Evolutionary conservation across 2,113 vertebrate species (phyloP).

Genomic region (Pseudopipra pipra): DNA sequence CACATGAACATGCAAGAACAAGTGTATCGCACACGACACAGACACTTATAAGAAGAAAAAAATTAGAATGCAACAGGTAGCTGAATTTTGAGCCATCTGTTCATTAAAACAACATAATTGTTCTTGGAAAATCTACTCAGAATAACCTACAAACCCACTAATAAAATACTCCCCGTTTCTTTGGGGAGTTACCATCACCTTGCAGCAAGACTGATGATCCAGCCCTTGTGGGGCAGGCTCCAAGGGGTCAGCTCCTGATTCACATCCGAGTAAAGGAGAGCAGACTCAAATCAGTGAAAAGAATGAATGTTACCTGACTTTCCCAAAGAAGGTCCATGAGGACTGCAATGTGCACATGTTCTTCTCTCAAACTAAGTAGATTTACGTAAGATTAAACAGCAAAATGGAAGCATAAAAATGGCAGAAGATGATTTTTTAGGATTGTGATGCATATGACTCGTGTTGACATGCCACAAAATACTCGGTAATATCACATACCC

Average conservation of each 20-base stretch:
- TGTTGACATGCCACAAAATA: constrained; percentile 13
- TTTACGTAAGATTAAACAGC: neutral
- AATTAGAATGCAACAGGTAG: neutral
- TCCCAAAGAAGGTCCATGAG: neutral
- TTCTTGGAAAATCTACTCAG: neutral
- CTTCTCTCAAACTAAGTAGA: neutral
- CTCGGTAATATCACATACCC: neutral
- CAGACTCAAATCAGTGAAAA: neutral
- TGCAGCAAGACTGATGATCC: neutral
- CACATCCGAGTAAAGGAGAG: neutral
- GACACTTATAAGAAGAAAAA: neutral
- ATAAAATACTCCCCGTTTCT: neutral
- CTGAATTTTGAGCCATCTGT: neutral
- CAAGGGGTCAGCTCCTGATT: neutral
- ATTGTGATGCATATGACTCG: neutral
- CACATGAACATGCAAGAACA: neutral
- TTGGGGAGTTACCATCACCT: neutral
- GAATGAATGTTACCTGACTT: neutral
- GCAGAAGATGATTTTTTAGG: constrained; percentile 1
- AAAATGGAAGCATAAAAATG: constrained; percentile 6
- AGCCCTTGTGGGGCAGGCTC: neutral
- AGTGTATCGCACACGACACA: rapidly evolving
- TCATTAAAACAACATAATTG: neutral
- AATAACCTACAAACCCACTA: neutral
- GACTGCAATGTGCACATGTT: neutral